Evolutionary conservation across 1,140 invertebrate genomes (phyloP), one percentile per base, ranked within the genome.

Genomic region (Drosophila pectinifera): DNA sequence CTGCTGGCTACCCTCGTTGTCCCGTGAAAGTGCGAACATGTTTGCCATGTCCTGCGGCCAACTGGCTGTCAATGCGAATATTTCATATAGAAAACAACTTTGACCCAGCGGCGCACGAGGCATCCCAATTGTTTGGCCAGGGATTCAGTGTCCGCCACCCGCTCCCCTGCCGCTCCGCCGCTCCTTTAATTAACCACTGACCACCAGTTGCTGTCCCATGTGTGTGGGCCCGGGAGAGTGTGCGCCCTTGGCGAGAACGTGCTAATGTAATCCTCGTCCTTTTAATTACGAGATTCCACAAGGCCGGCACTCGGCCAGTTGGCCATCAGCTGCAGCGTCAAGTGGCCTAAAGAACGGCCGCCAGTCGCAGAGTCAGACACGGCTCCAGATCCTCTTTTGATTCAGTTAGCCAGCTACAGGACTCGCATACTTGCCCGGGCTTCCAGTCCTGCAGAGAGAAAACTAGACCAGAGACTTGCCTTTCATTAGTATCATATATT

Each of bases 261-360:
- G 84, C 84, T 89, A 78, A 89, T 83, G 84, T 83, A 89, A 89
- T 77, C 80, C 84, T 55, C 49, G 80, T 80, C 77, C 65, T 72
- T 89, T 89, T 89, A 89, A 89, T 89, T 89, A 84, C 80, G 64
- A 84, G 80, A 89, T 68, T 80, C 84, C 73, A 83, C 77, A 80
- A 75, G 62, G 68, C 46, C 51, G 53, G n/a, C 38, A 10, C 55
- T 55, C 20, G 43, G 56, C 61, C 56, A 64, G 61, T 61, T 61
- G 10, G 38, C 20, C 64, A 59, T 24, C 41, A 61, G 54, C 48
- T 68, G 63, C 63, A 64, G 43, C 39, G 38, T 68, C 63, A 80
- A 85, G 73, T 70, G 77, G 54, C 78, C 46, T 16, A 55, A 41
- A 38, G 64, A 31, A 42, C 18, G 39, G 45, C 42, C 16, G 22